Evolutionary conservation across 2,797 vertebrate species (phyloP), one percentile per base, ranked within the genome.

Genomic region (Pangasius krempfi): DNA sequence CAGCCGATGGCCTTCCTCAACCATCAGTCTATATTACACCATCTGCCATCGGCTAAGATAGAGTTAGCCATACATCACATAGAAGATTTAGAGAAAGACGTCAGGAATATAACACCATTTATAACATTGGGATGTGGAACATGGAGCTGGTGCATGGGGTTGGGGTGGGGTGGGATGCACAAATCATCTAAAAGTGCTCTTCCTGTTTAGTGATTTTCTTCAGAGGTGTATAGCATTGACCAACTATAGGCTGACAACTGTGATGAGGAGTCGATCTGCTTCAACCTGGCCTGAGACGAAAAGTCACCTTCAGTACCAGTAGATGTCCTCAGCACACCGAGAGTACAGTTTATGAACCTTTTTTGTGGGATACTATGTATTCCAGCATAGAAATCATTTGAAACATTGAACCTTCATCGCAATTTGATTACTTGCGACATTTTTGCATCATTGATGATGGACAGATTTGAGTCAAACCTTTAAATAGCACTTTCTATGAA

Each of bases 241-340:
- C 44, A 84, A 84, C 87, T 84, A 86, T 86, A 89, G 85, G 27
- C 88, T 91, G 66, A 88, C 64, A 86, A 87, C 87, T 87, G 86
- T 88, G 81, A 91, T 87, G 89, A 89, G 84, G 54, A 87, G 78
- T 60, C 82, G 9, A 72, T 72, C 62, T 88, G 88, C 86, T 86
- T 88, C 66, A 89, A 86, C 60, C 37, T 44, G 25, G 50, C 85
- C 50, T 22, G 37, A 85, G 82, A 70, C 4, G 16, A 18, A 52
- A 52, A 25, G 40, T 33, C 7, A 52, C 18, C 75, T 14, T 25
- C 37, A 80, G 91, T 73, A 64, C 94, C 95, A 94, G 94, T 89
- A 95, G 95, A 94, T 93, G 95, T 94, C 94, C 94, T 93, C 94
- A 92, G 94, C 89, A 88, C 91, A 91, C 94, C 93, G 90, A 89